Conservation (phyloP, 2,888 invertebrate genomes). For the Schizotus pectinicornis region DNA sequence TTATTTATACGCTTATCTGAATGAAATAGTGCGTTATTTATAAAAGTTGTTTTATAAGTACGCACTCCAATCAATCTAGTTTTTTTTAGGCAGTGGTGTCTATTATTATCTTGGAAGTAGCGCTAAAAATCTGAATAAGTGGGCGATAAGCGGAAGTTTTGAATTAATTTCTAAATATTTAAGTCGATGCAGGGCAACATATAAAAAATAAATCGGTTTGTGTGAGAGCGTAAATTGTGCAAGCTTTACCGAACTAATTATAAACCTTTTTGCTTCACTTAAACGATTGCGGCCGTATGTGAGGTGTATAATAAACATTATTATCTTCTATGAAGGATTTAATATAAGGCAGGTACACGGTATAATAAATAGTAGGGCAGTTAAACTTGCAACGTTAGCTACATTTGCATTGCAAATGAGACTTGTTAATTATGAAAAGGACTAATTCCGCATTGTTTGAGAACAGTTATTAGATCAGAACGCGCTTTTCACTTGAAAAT, state of each 20-base stretch:
- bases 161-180: background rate
- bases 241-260: background rate
- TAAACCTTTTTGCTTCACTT: background rate
- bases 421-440: conserved; percentile 28
- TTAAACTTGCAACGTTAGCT: conserved; percentile 14
- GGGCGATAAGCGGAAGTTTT: background rate
- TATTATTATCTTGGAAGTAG: too few species aligned
- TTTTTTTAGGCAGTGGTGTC: too few species aligned
- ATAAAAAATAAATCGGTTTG: background rate
- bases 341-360: conserved; percentile 5
- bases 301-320: background rate
- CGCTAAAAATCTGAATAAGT: too few species aligned
- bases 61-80: background rate
- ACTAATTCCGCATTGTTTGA: conserved; percentile 28
- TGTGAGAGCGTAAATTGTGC: background rate
- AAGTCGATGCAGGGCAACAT: background rate
- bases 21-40: background rate
- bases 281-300: background rate
- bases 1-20: conserved; percentile 1
- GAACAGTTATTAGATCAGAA: conserved; percentile 23
- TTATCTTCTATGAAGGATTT: conserved; percentile 3
- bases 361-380: conserved; percentile 17
- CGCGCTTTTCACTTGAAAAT: conserved; percentile 21
- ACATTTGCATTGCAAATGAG: conserved; percentile 29
- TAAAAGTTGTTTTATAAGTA: background rate